Percentiles rank a stretch among this genome's conserved stretches.
phyloP scores from a whole-genome alignment of 2,113 vertebrate genomes.

The Acanthisitta chloris region DNA sequence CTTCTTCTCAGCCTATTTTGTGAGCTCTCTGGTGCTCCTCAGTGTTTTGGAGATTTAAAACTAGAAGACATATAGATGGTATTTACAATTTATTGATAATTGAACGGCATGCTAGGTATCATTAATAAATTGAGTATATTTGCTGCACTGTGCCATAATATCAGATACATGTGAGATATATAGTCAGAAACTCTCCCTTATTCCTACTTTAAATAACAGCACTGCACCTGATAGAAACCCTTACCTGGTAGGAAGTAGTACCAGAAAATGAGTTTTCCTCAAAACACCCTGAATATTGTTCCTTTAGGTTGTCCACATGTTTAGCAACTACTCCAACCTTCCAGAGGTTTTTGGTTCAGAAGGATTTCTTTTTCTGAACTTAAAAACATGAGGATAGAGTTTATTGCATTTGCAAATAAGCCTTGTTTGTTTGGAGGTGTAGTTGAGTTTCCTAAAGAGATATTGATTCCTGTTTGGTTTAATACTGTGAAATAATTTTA shows the following conservation, averaged over 20 bases:
- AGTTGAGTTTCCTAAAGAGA: background rate
- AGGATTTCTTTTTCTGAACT: background rate
- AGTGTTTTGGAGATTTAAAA: background rate
- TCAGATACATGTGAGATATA: background rate
- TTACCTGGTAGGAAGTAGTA: background rate
- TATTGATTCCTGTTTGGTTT: background rate
- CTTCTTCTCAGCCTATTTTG: background rate
- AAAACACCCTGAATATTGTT: background rate
- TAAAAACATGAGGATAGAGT: background rate
- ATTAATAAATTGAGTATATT: background rate
- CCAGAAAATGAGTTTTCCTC: background rate
- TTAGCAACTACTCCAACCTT: background rate
- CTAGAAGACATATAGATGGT: background rate
- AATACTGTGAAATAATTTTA: background rate
- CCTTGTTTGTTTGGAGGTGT: background rate
- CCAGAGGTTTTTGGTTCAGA: background rate
- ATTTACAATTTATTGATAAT: background rate
- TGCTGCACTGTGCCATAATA: background rate
- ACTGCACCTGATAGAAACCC: background rate
- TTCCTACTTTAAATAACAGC: background rate
- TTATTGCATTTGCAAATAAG: background rate
- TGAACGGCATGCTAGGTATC: background rate
- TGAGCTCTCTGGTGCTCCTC: background rate
- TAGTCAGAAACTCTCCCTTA: background rate
- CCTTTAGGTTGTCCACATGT: background rate